phyloP scores from a whole-genome alignment of 2,113 vertebrate species.

The Psilopsiagon aurifrons region DNA sequence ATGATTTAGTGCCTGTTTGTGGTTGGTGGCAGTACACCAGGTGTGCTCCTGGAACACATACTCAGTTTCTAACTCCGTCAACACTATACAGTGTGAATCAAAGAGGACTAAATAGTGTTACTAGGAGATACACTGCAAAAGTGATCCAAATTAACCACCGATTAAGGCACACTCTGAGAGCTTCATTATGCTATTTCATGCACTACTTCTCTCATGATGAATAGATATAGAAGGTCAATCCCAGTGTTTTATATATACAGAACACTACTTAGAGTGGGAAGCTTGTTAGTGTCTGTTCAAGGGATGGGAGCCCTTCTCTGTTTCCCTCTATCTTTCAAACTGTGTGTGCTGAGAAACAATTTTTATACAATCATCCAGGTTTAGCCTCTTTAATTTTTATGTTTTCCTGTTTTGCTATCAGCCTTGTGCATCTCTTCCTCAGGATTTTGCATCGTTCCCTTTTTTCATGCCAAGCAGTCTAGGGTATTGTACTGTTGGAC shows the following conservation, averaged over 20 bases:
- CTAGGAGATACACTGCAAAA: not conserved
- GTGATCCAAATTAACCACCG: not conserved
- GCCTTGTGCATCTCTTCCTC: not conserved
- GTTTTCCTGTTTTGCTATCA: not conserved
- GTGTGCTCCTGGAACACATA: not conserved
- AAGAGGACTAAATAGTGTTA: not conserved
- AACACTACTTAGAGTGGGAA: not conserved
- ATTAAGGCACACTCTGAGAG: not conserved
- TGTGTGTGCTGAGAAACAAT: not conserved
- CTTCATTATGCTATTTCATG: not conserved
- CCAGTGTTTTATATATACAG: not conserved
- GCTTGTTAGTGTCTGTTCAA: not conserved
- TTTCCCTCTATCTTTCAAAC: not conserved
- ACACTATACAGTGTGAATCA: not conserved
- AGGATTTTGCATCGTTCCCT: not conserved
- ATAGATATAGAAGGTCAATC: not conserved
- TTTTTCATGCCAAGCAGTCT: not conserved
- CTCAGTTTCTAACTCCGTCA: not conserved
- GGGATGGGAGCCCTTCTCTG: not conserved
- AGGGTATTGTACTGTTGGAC: not conserved
- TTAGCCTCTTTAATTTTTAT: not conserved
- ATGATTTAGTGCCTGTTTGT: not conserved
- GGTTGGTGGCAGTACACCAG: not conserved
- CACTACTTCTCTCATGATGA: not conserved
- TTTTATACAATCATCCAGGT: not conserved